Conservation (phyloP, 2,113 vertebrate genomes). For the Dasypus novemcinctus region DNA sequence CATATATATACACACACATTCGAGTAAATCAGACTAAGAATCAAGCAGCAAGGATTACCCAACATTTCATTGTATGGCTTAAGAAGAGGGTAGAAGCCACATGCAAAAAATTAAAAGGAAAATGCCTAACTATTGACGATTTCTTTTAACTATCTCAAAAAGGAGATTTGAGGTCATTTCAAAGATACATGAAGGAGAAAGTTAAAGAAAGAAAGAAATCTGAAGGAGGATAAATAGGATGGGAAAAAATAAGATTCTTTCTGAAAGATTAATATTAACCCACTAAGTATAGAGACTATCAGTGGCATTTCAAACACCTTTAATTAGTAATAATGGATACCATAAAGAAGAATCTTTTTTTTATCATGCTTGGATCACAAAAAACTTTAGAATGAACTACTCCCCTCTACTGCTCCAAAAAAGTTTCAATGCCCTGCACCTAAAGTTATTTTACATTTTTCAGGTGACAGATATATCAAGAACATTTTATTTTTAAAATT, state of each 20-base stretch:
- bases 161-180: neutral
- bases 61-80: neutral
- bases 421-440: neutral
- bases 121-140: neutral
- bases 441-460: neutral
- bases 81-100: neutral
- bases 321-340: neutral
- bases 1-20: neutral
- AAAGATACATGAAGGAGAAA: neutral
- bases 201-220: neutral
- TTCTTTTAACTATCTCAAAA: neutral
- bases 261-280: neutral
- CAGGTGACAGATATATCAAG: neutral
- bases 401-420: neutral
- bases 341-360: fast-evolving
- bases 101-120: neutral
- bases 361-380: neutral
- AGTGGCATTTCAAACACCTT: fast-evolving
- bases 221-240: neutral
- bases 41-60: neutral
- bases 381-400: neutral
- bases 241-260: neutral
- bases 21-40: neutral
- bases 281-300: neutral
- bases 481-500: neutral